Conservation (phyloP, 2,113 vertebrate genomes). For the Columbina picui region DNA sequence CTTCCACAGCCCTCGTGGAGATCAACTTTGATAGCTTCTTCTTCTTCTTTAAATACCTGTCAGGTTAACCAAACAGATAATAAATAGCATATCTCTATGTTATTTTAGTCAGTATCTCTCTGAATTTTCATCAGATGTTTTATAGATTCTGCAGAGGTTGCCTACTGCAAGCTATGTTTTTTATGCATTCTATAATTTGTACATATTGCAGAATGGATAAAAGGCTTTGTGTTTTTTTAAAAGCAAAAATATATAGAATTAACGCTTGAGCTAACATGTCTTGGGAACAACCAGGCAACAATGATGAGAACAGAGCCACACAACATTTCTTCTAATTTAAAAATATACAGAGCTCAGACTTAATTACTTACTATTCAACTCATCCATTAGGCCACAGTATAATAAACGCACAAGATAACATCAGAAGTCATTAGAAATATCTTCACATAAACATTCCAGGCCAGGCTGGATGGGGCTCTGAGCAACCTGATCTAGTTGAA, state of each 20-base stretch:
- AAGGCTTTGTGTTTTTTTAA: not conserved
- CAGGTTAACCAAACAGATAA: slow-evolving; percentile 24
- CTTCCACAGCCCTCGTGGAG: slow-evolving; percentile 98
- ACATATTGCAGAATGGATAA: not conserved
- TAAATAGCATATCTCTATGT: not conserved
- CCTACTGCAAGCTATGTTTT: not conserved
- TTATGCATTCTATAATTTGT: not conserved
- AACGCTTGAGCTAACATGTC: not conserved
- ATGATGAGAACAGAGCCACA: not conserved
- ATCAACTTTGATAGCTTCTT: slow-evolving; percentile 98
- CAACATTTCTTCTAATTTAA: not conserved
- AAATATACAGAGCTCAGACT: not conserved
- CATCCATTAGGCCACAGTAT: not conserved
- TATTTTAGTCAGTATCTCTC: not conserved
- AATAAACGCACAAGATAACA: not conserved
- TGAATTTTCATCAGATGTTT: not conserved
- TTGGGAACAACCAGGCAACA: not conserved
- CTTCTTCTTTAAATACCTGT: slow-evolving; percentile 99
- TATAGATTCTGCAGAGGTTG: not conserved
- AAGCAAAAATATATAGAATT: not conserved
- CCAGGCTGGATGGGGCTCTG: no score
- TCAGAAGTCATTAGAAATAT: not conserved
- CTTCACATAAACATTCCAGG: not conserved
- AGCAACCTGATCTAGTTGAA: no score
- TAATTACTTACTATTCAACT: not conserved